These are phyloP conservation scores for Ophiothrix spiculata DNA, from an alignment of 35 echinoderm and acorn worm species.

Conservation along the genomic window DNA sequence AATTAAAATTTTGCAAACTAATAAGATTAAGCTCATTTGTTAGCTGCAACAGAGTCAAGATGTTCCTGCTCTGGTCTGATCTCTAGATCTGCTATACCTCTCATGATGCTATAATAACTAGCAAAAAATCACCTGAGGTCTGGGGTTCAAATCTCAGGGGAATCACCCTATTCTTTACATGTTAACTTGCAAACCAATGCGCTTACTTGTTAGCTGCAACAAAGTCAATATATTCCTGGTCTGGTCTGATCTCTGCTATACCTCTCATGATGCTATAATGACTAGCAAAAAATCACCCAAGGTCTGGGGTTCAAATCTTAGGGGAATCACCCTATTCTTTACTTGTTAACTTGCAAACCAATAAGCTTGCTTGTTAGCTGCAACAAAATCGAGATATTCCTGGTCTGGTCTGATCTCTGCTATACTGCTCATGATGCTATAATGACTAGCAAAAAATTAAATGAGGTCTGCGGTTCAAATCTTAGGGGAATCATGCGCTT, in stretches of 20 bases:
- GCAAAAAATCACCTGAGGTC: too few relatives aligned
- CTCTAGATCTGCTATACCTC: slow-evolving; percentile 68
- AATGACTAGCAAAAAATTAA: not conserved
- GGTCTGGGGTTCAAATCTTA: too few relatives aligned
- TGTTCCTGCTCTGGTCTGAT: slow-evolving; percentile 86
- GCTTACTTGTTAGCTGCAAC: slow-evolving; percentile 89
- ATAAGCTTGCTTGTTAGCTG: not conserved
- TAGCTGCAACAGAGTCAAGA: slow-evolving; percentile 64
- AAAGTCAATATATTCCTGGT: slow-evolving; percentile 77
- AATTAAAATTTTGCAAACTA: too few relatives aligned
- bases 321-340: too few relatives aligned
- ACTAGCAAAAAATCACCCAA: slow-evolving; percentile 36
- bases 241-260: slow-evolving; percentile 77
- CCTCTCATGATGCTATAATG: slow-evolving; percentile 67
- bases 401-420: too few relatives aligned
- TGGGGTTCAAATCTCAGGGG: too few relatives aligned
- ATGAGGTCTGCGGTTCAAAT: too few relatives aligned
- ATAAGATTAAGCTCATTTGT: too few relatives aligned
- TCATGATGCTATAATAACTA: slow-evolving; percentile 61
- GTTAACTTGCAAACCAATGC: too few relatives aligned
- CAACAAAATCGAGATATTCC: not conserved
- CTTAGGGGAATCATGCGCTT: too few relatives aligned
- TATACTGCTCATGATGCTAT: too few relatives aligned
- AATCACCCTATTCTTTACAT: too few relatives aligned
- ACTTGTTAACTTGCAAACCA: slow-evolving; percentile 91